phyloP scores from a whole-genome alignment of 1,140 invertebrate species.

The Drosophila bocki region DNA sequence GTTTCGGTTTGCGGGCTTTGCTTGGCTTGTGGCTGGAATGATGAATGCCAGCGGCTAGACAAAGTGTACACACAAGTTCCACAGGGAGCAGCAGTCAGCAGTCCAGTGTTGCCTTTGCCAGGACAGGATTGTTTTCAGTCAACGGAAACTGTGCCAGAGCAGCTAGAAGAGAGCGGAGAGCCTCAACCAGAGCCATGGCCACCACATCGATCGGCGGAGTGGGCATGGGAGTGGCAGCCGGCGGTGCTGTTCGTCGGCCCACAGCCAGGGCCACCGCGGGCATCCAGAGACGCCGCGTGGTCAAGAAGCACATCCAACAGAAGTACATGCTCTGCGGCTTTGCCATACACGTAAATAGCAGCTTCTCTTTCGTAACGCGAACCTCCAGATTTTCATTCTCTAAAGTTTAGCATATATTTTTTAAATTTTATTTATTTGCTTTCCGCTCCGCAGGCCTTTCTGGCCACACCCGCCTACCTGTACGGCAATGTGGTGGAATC shows the following conservation, averaged over 20 bases:
- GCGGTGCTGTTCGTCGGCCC: constrained; percentile 50
- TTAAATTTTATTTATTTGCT: too few species aligned
- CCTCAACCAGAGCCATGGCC: constrained; percentile 31
- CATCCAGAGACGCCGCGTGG: constrained; percentile 75
- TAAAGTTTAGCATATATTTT: neutral
- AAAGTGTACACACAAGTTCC: constrained; percentile 50
- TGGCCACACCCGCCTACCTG: constrained; percentile 79
- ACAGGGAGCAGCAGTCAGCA: constrained; percentile 5
- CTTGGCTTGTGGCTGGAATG: constrained; percentile 51
- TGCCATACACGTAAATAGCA: constrained; percentile 80
- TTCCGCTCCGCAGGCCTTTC: constrained; percentile 65
- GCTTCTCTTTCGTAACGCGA: constrained; percentile 2
- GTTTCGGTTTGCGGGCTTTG: constrained; percentile 1
- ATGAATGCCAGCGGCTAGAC: constrained; percentile 71
- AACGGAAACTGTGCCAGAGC: neutral
- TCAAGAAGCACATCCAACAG: constrained; percentile 84
- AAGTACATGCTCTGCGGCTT: constrained; percentile 85
- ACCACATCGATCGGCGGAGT: constrained; percentile 41
- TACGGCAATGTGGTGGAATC: constrained; percentile 83
- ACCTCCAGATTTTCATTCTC: neutral
- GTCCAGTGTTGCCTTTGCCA: neutral
- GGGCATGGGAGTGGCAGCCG: constrained; percentile 12
- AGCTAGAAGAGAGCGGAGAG: neutral
- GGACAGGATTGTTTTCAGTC: neutral
- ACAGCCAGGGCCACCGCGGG: constrained; percentile 75